Evolutionary conservation across 2,797 vertebrate species (phyloP).

Genomic region (Knipowitschia caucasica): DNA sequence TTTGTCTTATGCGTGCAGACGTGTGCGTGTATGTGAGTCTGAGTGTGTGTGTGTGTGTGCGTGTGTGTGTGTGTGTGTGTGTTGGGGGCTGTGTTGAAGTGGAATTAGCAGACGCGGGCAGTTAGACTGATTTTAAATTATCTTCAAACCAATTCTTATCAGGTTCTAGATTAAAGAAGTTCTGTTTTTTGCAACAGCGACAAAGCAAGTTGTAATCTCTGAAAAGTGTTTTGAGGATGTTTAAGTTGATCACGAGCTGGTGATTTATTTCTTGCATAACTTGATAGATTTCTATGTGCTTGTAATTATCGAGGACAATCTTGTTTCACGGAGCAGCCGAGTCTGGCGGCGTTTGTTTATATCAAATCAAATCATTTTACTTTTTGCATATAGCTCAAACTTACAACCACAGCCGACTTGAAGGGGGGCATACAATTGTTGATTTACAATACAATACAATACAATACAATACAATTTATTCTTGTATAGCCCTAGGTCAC

Average conservation of each 20-base stretch:
- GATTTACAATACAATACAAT: too few relatives aligned
- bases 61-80: constrained; percentile 8
- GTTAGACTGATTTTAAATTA: constrained; percentile 49
- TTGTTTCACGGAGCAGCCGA: background rate
- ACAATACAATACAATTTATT: too few relatives aligned
- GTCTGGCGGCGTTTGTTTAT: background rate
- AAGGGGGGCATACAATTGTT: too few relatives aligned
- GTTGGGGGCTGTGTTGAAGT: constrained; percentile 1
- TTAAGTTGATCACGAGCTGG: constrained; percentile 17
- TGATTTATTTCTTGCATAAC: constrained; percentile 7
- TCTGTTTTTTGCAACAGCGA: constrained; percentile 31
- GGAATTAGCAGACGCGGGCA: constrained; percentile 29
- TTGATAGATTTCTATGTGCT: background rate
- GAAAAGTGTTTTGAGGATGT: constrained; percentile 20
- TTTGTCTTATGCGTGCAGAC: constrained; percentile 6
- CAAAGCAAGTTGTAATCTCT: constrained; percentile 27
- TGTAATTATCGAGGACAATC: background rate
- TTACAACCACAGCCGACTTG: too few relatives aligned
- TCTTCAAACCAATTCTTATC: constrained; percentile 56
- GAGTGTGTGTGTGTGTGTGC: too few relatives aligned
- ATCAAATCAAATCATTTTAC: too few relatives aligned
- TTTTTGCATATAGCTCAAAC: too few relatives aligned
- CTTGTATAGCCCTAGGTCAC: too few relatives aligned
- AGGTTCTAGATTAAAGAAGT: constrained; percentile 29
- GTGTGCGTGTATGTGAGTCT: constrained; percentile 33